These are phyloP conservation scores for Hippopotamyrus pictus DNA, from an alignment of 2,797 vertebrate genomes.

Conservation along the genomic window DNA sequence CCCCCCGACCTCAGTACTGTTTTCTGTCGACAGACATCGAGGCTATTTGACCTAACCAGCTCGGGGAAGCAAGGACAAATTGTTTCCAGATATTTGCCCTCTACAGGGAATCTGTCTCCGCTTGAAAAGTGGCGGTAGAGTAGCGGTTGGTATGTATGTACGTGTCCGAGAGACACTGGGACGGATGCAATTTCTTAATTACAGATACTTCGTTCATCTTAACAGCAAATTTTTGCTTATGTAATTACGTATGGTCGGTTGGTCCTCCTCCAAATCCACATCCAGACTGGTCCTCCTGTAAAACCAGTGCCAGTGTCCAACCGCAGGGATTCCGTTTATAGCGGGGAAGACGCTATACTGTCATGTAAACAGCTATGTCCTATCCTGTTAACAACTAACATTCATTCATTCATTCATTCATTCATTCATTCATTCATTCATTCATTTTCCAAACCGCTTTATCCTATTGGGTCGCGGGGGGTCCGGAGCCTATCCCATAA, in stretches of 20 bases:
- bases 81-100: slow-evolving; percentile 22
- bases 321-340: neutral
- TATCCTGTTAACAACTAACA: neutral
- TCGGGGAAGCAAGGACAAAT: slow-evolving; percentile 14
- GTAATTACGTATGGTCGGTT: neutral
- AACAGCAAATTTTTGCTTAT: slow-evolving; percentile 18
- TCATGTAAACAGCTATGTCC: neutral
- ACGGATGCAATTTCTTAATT: slow-evolving; percentile 11
- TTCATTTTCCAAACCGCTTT: too few species aligned
- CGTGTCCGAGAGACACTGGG: slow-evolving; percentile 15
- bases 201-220: slow-evolving; percentile 4
- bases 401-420: too few species aligned
- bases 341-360: neutral
- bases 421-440: too few species aligned
- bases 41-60: slow-evolving; percentile 13
- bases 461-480: too few species aligned
- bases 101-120: slow-evolving; percentile 6
- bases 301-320: neutral
- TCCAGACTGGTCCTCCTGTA: neutral
- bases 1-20: slow-evolving; percentile 12
- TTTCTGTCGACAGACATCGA: slow-evolving; percentile 2
- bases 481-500: too few species aligned
- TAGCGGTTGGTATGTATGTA: slow-evolving; percentile 19
- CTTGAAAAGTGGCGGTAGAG: slow-evolving; percentile 4
- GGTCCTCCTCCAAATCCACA: neutral